Percentiles rank a stretch among this genome's conserved stretches.
Evolutionary conservation across 2,888 invertebrate genomes (phyloP).

Genomic region (Apotomis capreana): DNA sequence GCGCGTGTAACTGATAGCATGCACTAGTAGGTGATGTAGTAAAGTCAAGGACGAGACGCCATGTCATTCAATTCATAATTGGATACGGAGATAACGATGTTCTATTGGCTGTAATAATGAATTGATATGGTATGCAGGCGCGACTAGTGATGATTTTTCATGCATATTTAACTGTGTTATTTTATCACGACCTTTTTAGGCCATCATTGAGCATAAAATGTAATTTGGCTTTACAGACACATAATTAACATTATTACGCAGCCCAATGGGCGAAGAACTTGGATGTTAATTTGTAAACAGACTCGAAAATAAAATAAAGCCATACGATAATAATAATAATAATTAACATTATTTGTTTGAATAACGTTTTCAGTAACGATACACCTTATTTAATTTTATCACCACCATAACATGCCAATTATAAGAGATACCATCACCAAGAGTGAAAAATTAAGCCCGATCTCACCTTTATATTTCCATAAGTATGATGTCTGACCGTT

Average conservation of each 20-base stretch:
- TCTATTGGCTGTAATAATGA: not conserved
- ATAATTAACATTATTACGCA: too few species aligned
- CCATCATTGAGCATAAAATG: too few species aligned
- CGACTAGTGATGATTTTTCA: constrained; percentile 2
- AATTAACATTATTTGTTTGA: too few species aligned
- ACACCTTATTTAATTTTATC: not conserved
- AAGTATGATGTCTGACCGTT: constrained; percentile 87
- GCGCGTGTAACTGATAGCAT: constrained; percentile 76
- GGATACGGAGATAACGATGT: constrained; percentile 59
- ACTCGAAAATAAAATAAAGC: too few species aligned
- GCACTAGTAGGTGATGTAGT: constrained; percentile 52
- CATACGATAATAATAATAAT: too few species aligned
- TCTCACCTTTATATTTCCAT: constrained; percentile 88
- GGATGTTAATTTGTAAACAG: too few species aligned
- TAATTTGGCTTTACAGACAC: too few species aligned
- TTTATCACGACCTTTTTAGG: not conserved
- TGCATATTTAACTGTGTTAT: not conserved
- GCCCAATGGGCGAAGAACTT: too few species aligned
- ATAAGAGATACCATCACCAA: constrained; percentile 54
- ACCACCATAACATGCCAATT: constrained; percentile 14
- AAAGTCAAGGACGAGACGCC: constrained; percentile 74
- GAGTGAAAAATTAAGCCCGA: constrained; percentile 61
- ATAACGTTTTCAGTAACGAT: too few species aligned
- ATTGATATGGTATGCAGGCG: not conserved
- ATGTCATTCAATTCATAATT: constrained; percentile 62